Percentiles rank a stretch among this genome's conserved stretches.
These are phyloP conservation scores for Ceryle rudis DNA, from an alignment of 2,797 vertebrate species.

Conservation along the genomic window DNA sequence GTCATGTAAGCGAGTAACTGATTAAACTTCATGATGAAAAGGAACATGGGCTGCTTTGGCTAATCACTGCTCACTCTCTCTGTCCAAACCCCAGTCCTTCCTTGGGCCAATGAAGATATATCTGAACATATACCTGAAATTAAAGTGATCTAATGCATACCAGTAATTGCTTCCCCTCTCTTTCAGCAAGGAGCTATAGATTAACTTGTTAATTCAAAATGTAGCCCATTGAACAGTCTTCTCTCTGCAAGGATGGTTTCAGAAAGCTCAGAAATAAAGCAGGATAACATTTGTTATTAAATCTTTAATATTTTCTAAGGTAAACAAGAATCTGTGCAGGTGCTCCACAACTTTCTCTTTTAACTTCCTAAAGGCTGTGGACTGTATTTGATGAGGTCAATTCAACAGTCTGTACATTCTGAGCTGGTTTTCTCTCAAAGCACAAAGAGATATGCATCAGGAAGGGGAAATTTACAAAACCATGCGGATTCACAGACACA, in stretches of 20 bases:
- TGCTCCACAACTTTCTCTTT: not conserved
- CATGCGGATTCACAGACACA: not conserved
- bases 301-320: not conserved
- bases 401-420: not conserved
- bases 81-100: not conserved
- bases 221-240: slow-evolving; percentile 24
- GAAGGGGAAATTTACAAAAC: slow-evolving; percentile 4
- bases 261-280: slow-evolving; percentile 36
- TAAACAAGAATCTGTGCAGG: slow-evolving; percentile 32
- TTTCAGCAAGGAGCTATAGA: slow-evolving; percentile 55
- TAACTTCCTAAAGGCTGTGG: slow-evolving; percentile 9
- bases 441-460: not conserved
- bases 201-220: slow-evolving; percentile 64
- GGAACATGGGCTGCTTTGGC: slow-evolving; percentile 39
- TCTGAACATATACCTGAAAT: slow-evolving; percentile 9
- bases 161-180: slow-evolving; percentile 42
- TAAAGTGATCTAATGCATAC: slow-evolving; percentile 48
- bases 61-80: slow-evolving; percentile 47
- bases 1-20: slow-evolving; percentile 47
- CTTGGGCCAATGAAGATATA: not conserved
- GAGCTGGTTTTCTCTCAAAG: not conserved
- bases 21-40: slow-evolving; percentile 61
- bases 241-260: not conserved
- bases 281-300: slow-evolving; percentile 10
- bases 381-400: slow-evolving; percentile 33